Percentiles rank a stretch among this genome's conserved stretches.
phyloP scores from a whole-genome alignment of 2,797 vertebrate species.

The Pseudochaenichthys georgianus region DNA sequence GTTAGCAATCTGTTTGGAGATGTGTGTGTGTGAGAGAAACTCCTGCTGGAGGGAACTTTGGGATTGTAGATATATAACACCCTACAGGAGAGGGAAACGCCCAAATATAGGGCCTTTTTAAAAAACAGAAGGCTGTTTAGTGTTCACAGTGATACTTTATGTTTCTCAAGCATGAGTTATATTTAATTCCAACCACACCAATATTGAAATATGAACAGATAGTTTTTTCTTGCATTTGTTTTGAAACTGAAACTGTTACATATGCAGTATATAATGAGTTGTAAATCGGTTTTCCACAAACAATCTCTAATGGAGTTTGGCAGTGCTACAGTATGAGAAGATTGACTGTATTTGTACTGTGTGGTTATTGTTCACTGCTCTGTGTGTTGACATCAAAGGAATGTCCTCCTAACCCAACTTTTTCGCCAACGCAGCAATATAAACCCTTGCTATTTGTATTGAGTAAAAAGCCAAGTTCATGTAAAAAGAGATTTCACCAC shows the following conservation, averaged over 20 bases:
- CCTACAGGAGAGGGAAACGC: too few species aligned
- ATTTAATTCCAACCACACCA: neutral
- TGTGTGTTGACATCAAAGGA: neutral
- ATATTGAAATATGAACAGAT: neutral
- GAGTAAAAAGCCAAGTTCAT: neutral
- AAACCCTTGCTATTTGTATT: neutral
- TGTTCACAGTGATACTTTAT: neutral
- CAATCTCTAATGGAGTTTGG: neutral
- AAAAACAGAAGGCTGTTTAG: neutral
- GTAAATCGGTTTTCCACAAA: neutral
- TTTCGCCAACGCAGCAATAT: too few species aligned
- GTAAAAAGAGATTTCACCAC: neutral
- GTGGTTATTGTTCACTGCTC: neutral
- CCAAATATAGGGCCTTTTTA: neutral
- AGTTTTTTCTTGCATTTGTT: too few species aligned
- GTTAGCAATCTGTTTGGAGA: too few species aligned
- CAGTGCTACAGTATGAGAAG: neutral
- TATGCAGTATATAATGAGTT: neutral
- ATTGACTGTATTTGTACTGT: neutral
- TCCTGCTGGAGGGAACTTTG: too few species aligned
- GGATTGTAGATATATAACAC: too few species aligned
- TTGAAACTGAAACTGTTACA: conserved; percentile 7
- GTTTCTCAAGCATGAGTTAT: neutral
- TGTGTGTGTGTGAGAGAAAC: too few species aligned
- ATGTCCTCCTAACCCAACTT: neutral